Conservation (phyloP, 2,797 vertebrate species). For the Eulemur coronatus region DNA sequence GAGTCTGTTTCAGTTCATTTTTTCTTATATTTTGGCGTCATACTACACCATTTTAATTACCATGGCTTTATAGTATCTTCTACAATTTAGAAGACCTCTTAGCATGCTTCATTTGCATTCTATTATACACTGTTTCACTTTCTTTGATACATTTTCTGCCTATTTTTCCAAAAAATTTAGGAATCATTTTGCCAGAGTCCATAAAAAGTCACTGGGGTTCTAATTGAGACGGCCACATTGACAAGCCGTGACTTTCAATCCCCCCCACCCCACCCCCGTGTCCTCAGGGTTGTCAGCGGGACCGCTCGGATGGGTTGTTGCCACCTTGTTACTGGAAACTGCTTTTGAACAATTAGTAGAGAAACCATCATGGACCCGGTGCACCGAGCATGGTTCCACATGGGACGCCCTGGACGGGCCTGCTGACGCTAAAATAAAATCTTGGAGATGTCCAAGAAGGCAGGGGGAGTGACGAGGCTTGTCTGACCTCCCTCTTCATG, state of each 20-base stretch:
- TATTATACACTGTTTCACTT: background rate
- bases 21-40: background rate
- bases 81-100: background rate
- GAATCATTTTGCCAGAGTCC: background rate
- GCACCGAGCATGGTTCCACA: accelerated
- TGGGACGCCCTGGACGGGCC: background rate
- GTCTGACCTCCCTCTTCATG: background rate
- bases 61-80: background rate
- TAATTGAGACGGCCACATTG: accelerated
- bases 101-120: accelerated
- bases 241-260: background rate
- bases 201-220: background rate
- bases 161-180: background rate
- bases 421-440: too few relatives aligned
- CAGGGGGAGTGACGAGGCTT: background rate
- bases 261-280: too few relatives aligned
- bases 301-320: accelerated
- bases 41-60: background rate
- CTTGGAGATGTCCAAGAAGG: background rate
- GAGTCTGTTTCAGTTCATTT: background rate
- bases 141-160: background rate
- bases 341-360: too few relatives aligned
- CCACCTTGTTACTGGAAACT: background rate
- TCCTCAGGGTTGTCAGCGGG: background rate
- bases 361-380: accelerated